Base-by-base conservation (phyloP, 2,797 vertebrate genomes). In the Gobionotothen gibberifrons region DNA sequence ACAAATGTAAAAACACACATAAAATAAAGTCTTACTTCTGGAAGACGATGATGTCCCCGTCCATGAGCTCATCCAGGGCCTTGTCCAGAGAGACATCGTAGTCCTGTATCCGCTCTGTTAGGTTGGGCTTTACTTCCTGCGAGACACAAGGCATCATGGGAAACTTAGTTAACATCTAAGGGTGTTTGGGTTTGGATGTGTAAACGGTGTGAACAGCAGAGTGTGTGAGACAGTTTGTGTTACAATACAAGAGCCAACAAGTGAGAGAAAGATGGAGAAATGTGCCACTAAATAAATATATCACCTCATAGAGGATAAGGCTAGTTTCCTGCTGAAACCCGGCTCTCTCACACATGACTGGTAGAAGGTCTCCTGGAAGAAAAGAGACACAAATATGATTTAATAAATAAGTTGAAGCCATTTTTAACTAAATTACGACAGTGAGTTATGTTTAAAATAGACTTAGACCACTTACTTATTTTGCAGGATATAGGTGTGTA, bases 291-390 rank as follows among this genome's bases (percentile, higher is more conserved):
- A 22, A 87, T 46, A 79, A 88, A 86, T 67, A 80, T 62, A 74
- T 90, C 86, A 98, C 98, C 98, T 99, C 98, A 99, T 99, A 99
- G 98, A 99, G 98, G 98, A 99, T 98, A 99, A 99, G 98, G 94
- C 95, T 98, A 94, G 96, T 98, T 95, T 98, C 98, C 95, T 98
- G 98, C 96, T 97, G 96, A 96, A 99, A 99, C 94, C 98, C 98
- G 94, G 98, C 98, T 96, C 98, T 96, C 94, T 99, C 98, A 94
- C 98, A 99, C 98, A 99, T 99, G 93, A 99, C 96, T 57, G 96
- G 96, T 90, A 99, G 95, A 93, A 99, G 95, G 94, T 99, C 98
- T 96, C 98, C 98, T 99, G 83, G 79, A 19, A 19, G 59, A 79
- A n/a, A 66, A 58, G 39, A 65, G 13, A 2, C 42, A 61, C n/a